Evolutionary conservation across 2,888 invertebrate species (phyloP), one percentile per base, ranked within the genome.

Genomic region (Ariolimax columbianus): DNA sequence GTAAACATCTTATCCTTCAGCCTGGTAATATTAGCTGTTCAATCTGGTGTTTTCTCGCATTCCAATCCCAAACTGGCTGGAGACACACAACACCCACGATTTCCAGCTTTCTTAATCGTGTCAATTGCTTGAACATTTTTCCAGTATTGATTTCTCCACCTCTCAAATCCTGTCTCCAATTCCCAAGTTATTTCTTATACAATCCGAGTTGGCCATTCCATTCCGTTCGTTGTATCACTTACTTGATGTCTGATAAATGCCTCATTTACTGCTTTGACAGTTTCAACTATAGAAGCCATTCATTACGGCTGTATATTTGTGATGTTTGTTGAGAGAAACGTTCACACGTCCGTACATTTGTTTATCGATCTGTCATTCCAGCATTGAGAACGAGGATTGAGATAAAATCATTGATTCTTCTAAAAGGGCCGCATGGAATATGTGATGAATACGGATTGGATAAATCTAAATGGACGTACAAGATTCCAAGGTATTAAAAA

Each of bases 81-180:
- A 2, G n/a, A 63, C 1, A 63, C 26, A 63, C 59, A 63, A 26
- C 3, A 0, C n/a, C 3, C n/a, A 14, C n/a, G n/a, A 63, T n/a
- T 7, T n/a, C n/a, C n/a, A 7, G 17, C 59, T 23, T n/a, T 63
- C 55, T 23, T n/a, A 26, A 63, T 23, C 59, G 17, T 63, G 3
- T 63, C 59, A 23, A n/a, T n/a, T 63, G 26, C 59, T 63, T 63
- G 1, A n/a, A 63, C n/a, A 63, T 63, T n/a, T n/a, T 23, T 4
- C n/a, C 3, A n/a, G 59, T 63, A 63, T 63, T n/a, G 59, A 63
- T 63, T 63, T 63, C 59, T 63, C n/a, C n/a, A n/a, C n/a, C n/a
- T 63, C 59, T n/a, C 59, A n/a, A n/a, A 23, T n/a, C 11, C n/a
- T 63, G 11, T 9, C 23, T 55, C 19, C 11, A 19, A 55, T 26